phyloP scores from a whole-genome alignment of 2,888 invertebrate species.

The Sympetrum striolatum region DNA sequence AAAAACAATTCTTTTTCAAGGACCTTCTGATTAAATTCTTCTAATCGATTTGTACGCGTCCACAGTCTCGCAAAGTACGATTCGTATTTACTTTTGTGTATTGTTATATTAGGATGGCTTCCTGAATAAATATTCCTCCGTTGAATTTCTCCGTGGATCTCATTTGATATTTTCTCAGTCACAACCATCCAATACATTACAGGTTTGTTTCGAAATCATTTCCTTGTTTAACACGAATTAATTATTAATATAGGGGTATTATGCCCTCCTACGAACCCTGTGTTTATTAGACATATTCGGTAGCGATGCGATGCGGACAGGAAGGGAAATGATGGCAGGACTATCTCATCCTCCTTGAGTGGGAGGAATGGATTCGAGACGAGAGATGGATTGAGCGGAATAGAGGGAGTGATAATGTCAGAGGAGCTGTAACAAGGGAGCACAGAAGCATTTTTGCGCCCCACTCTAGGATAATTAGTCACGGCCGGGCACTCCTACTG shows the following conservation, averaged over 20 bases:
- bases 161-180: too few relatives aligned
- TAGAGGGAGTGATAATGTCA: not conserved
- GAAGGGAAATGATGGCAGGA: not conserved
- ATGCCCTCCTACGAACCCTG: not conserved
- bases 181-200: too few relatives aligned
- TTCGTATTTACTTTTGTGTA: too few relatives aligned
- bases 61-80: too few relatives aligned
- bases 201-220: too few relatives aligned
- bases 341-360: not conserved
- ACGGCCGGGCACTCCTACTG: slow-evolving; percentile 32
- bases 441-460: not conserved
- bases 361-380: not conserved
- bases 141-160: too few relatives aligned
- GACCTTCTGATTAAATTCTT: too few relatives aligned
- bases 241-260: not conserved
- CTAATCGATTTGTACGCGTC: too few relatives aligned
- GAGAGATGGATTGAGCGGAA: not conserved
- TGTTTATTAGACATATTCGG: not conserved
- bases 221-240: too few relatives aligned
- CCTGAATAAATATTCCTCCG: too few relatives aligned
- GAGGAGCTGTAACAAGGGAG: not conserved
- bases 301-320: not conserved
- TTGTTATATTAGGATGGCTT: too few relatives aligned
- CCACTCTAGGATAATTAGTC: slow-evolving; percentile 22
- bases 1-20: too few relatives aligned